Evolutionary conservation across 1,140 invertebrate genomes (phyloP).

Genomic region (Solenopsis invicta): DNA sequence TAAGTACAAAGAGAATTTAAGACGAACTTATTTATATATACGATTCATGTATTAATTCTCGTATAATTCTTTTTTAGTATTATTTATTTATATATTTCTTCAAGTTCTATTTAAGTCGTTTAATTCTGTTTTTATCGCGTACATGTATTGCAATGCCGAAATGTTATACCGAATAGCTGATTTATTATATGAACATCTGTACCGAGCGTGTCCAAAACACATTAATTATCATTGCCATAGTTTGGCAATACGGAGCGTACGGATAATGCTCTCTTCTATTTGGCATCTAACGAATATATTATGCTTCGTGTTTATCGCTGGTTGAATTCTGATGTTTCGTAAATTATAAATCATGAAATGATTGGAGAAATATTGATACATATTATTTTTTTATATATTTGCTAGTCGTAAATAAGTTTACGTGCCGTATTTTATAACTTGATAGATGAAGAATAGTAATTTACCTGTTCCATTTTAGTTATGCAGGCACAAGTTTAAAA

Average conservation of each 20-base stretch:
- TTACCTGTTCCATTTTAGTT: background rate
- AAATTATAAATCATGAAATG: constrained; percentile 22
- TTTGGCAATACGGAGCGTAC: background rate
- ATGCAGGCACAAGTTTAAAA: background rate
- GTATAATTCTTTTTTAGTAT: too few relatives aligned
- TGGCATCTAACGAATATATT: constrained; percentile 23
- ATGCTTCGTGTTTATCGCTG: constrained; percentile 36
- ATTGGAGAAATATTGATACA: background rate
- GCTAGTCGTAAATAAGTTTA: background rate
- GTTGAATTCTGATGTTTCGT: constrained; percentile 8
- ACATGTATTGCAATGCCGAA: constrained; percentile 15
- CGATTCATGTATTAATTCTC: too few relatives aligned
- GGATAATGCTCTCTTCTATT: background rate
- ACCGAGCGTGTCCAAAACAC: constrained; percentile 62
- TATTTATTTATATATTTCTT: too few relatives aligned
- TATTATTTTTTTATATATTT: background rate
- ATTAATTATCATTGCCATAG: constrained; percentile 64
- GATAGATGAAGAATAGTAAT: background rate
- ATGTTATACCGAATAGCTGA: constrained; percentile 1
- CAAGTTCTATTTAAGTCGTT: background rate
- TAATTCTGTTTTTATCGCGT: constrained; percentile 20
- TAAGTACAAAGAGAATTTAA: too few relatives aligned
- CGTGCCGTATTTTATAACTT: background rate
- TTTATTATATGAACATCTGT: constrained; percentile 55
- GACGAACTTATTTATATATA: too few relatives aligned